Evolutionary conservation across 1,140 invertebrate species (phyloP), one percentile per base, ranked within the genome.

Genomic region (Drosophila elegans): DNA sequence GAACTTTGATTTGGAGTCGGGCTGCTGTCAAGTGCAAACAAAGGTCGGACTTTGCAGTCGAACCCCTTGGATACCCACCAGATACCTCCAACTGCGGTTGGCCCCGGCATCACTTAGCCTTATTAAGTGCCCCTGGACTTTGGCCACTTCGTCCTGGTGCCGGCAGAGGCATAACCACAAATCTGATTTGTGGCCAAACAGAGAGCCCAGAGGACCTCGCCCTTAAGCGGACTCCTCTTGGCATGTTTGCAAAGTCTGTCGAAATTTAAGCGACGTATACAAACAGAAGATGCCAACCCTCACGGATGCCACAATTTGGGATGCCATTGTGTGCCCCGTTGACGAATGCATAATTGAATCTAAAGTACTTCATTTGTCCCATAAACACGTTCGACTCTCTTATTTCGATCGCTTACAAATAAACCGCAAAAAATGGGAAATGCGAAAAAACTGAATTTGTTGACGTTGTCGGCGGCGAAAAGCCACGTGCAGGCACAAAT

Each of bases 321-420:
- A 60, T 67, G 79, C 55, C 59, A 77, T 83, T 80, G 67, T 44
- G 74, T 72, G 52, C 78, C 66, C 64, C 63, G 75, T 69, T 79
- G 66, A 78, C 69, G 78, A 80, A 78, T 79, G 74, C 55, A 82
- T 89, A 89, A 89, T 84, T 88, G 84, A 80, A 89, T 77, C 73
- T 71, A 78, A 84, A 89, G 84, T 89, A 89, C 85, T 80, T 89
- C 80, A 89, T 84, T 89, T 84, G 63, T 53, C 46, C 61, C 84
- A 84, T 74, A 84, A 89, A 89, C 84, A 88, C 84, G 84, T 88
- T 80, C 73, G 60, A 60, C 67, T 78, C 67, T 78, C 71, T 78
- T 72, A 59, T 66, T 78, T 64, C 45, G 55, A 56, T 78, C 67
- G 48, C 52, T 67, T 88, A 86, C 76, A 68, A 78, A 86, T 86